A percentile compares a stretch with the other conserved stretches of the same genome.
phyloP scores from a whole-genome alignment of 2,888 invertebrate species.

The Ochropleura leucogaster region DNA sequence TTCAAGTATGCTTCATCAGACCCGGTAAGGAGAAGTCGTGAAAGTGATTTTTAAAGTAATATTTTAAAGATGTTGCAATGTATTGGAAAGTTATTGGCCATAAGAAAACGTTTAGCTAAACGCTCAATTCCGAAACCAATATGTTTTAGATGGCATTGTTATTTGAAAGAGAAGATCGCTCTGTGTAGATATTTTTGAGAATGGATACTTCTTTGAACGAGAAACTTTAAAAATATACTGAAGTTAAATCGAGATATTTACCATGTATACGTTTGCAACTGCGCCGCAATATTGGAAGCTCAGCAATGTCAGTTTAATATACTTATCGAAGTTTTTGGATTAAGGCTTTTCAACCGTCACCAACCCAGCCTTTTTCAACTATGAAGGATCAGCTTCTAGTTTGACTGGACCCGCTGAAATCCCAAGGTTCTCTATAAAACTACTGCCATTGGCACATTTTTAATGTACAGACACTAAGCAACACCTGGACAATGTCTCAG shows the following conservation, averaged over 20 bases:
- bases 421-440: background rate
- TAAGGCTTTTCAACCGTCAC: background rate
- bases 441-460: background rate
- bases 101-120: conserved; percentile 51
- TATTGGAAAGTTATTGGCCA: conserved; percentile 57
- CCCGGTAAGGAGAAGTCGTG: conserved; percentile 47
- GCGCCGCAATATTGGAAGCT: no score
- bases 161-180: conserved; percentile 17
- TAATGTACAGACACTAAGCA: background rate
- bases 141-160: conserved; percentile 33
- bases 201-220: conserved; percentile 1
- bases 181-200: background rate
- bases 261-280: no score
- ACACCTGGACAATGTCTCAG: background rate
- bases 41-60: conserved; percentile 61
- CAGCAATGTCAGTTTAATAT: no score
- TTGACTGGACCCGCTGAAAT: background rate
- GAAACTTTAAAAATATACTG: background rate
- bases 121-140: conserved; percentile 35
- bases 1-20: conserved; percentile 66
- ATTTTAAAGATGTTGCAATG: conserved; percentile 64
- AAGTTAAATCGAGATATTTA: no score
- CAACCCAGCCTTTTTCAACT: background rate
- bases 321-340: background rate
- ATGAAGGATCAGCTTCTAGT: background rate